These are phyloP conservation scores for Fissipunctia ypsillon DNA, from an alignment of 2,888 invertebrate species.

Conservation along the genomic window DNA sequence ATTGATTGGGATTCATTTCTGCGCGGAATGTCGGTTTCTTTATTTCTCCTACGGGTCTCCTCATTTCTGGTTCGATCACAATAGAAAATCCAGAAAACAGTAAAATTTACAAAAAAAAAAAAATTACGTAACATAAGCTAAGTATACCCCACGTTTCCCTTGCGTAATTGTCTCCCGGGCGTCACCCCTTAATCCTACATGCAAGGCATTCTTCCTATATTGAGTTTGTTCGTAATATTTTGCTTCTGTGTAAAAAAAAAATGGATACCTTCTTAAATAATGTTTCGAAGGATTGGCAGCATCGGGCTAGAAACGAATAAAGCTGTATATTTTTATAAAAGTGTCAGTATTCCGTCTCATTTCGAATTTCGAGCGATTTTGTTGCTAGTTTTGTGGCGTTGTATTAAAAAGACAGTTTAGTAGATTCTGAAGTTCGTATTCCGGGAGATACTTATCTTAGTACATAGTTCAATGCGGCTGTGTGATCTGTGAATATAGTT, in stretches of 20 bases:
- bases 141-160: slow-evolving; percentile 32
- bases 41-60: background rate
- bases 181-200: slow-evolving; percentile 49
- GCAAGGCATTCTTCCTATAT: slow-evolving; percentile 45
- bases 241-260: slow-evolving; percentile 48
- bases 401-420: background rate
- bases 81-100: background rate
- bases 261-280: slow-evolving; percentile 31
- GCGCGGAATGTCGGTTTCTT: background rate
- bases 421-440: background rate
- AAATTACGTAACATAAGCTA: slow-evolving; percentile 29
- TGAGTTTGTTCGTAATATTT: slow-evolving; percentile 56
- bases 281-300: slow-evolving; percentile 7
- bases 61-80: background rate
- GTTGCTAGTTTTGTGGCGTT: background rate
- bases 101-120: slow-evolving; percentile 1
- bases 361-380: background rate
- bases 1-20: too few relatives aligned
- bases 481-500: background rate
- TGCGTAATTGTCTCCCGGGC: slow-evolving; percentile 57
- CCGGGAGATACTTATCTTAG: background rate
- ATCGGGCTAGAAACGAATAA: background rate
- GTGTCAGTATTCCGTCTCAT: background rate
- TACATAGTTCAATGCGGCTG: background rate
- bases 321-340: background rate